A percentile compares a stretch with the other conserved stretches of the same genome.
Conservation (phyloP, 2,888 invertebrate species). For the Julus scandinavius region DNA sequence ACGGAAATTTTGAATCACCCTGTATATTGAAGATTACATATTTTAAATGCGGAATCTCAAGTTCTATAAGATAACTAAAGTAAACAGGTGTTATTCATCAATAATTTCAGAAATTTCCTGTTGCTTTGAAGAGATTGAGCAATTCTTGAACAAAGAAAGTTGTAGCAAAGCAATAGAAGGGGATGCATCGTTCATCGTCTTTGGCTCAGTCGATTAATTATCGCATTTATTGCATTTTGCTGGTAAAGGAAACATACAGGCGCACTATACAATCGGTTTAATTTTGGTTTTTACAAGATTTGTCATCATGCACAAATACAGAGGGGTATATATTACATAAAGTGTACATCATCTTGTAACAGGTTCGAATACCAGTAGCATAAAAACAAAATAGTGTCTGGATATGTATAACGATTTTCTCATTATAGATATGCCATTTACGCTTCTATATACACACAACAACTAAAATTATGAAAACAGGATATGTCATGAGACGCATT, state of each 20-base stretch:
- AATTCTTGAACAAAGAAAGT: no score
- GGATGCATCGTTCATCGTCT: not conserved
- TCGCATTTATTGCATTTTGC: slow-evolving; percentile 31
- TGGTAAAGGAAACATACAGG: slow-evolving; percentile 28
- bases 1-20: no score
- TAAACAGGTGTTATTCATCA: no score
- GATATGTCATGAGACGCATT: slow-evolving; percentile 1
- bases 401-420: slow-evolving; percentile 2
- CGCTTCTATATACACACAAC: slow-evolving; percentile 39
- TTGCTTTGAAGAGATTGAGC: no score
- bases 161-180: no score
- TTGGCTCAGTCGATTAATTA: not conserved
- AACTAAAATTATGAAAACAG: not conserved
- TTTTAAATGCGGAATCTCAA: no score
- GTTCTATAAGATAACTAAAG: no score
- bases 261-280: slow-evolving; percentile 6
- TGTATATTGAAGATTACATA: no score
- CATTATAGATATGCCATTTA: not conserved
- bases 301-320: slow-evolving; percentile 26
- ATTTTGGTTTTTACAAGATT: slow-evolving; percentile 26
- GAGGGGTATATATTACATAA: slow-evolving; percentile 31
- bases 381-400: slow-evolving; percentile 17
- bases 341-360: not conserved
- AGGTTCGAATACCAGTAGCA: slow-evolving; percentile 29
- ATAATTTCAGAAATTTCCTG: no score